Conservation (phyloP, 2,113 vertebrate species). For the Menidia beryllina region DNA sequence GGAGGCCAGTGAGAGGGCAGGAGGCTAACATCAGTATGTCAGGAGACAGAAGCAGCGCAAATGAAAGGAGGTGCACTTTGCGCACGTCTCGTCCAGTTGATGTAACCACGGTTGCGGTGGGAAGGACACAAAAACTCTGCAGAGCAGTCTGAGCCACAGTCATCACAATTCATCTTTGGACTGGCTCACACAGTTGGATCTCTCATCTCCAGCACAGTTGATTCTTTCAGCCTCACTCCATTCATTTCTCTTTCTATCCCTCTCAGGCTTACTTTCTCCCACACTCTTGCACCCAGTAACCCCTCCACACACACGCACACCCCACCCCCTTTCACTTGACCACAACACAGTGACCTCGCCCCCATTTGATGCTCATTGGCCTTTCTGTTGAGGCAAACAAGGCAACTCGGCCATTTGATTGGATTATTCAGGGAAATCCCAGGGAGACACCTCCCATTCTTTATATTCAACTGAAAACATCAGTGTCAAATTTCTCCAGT, state of each 20-base stretch:
- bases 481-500: conserved; percentile 74
- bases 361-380: conserved; percentile 60
- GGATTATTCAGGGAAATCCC: conserved; percentile 70
- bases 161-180: conserved; percentile 26
- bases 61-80: conserved; percentile 27
- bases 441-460: conserved; percentile 60
- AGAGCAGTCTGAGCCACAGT: conserved; percentile 32
- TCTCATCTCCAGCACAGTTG: conserved; percentile 46
- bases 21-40: conserved; percentile 56
- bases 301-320: conserved; percentile 6
- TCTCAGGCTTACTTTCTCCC: conserved; percentile 24
- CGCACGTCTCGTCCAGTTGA: conserved; percentile 21
- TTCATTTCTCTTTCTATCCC: conserved; percentile 54
- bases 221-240: conserved; percentile 45
- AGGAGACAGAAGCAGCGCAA: conserved; percentile 19
- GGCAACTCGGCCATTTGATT: conserved; percentile 54
- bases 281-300: conserved; percentile 36
- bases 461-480: conserved; percentile 68
- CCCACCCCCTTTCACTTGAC: conserved; percentile 12
- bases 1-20: conserved; percentile 51
- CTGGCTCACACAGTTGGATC: conserved; percentile 39
- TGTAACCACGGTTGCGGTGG: conserved; percentile 11
- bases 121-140: conserved; percentile 23
- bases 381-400: conserved; percentile 19
- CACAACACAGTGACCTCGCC: conserved; percentile 54